These are phyloP conservation scores for Theonella swinhoei DNA, from an alignment of 37 sponge, comb jelly and placozoan genomes.

Conservation along the genomic window DNA sequence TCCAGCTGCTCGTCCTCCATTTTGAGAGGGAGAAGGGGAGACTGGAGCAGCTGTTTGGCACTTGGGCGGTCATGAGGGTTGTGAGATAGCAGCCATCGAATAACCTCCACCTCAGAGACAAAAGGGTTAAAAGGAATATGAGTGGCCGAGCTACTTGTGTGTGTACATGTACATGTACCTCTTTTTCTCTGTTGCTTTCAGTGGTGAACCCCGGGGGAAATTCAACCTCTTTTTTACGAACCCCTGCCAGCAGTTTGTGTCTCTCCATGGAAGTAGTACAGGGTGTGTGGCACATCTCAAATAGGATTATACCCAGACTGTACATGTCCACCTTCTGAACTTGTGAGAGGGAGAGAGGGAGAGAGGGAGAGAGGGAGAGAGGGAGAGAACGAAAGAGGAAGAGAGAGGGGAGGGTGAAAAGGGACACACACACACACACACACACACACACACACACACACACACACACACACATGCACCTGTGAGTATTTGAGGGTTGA, in stretches of 20 bases:
- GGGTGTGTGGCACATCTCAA: conserved; percentile 95
- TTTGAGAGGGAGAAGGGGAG: conserved; percentile 80
- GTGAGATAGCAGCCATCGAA: conserved; percentile 69
- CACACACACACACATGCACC: conserved; percentile 41
- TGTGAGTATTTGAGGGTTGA: conserved; percentile 55
- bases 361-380: neutral
- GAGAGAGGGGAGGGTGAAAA: neutral
- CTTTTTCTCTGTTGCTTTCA: conserved; percentile 19
- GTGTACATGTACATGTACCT: no score
- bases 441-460: no score
- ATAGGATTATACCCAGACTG: conserved; percentile 96
- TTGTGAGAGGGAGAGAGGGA: neutral
- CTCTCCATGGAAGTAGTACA: conserved; percentile 79
- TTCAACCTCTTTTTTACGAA: conserved; percentile 38
- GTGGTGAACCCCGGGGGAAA: conserved; percentile 44
- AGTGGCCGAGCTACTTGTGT: no score
- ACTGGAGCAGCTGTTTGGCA: conserved; percentile 77
- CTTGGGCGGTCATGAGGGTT: conserved; percentile 81
- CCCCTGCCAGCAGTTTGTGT: conserved; percentile 48
- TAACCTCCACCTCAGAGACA: conserved; percentile 42
- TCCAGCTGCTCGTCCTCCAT: conserved; percentile 87
- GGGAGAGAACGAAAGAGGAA: neutral
- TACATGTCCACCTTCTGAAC: conserved; percentile 91
- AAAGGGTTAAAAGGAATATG: neutral
- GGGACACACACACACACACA: neutral